Percentiles rank a stretch among this genome's conserved stretches.
Conservation (phyloP, 53 echinoderm and acorn worm genomes). For the Echinometra lucunter region DNA sequence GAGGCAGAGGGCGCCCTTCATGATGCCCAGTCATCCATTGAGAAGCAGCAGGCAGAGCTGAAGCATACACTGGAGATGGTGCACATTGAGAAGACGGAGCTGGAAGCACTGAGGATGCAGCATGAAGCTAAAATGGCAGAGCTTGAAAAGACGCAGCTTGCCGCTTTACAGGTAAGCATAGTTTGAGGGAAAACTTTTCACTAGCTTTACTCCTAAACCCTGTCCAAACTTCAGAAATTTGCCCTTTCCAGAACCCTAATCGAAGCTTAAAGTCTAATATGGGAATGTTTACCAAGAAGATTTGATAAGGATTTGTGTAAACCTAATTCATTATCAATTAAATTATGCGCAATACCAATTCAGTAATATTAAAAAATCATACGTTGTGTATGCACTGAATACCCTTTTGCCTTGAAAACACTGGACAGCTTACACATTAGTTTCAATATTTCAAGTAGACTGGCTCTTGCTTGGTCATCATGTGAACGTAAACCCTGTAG, state of each 20-base stretch:
- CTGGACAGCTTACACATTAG: too few species aligned
- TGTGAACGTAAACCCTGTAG: too few species aligned
- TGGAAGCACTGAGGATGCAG: constrained; percentile 90
- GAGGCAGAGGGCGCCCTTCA: constrained; percentile 77
- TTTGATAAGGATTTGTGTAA: not conserved
- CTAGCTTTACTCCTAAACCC: not conserved
- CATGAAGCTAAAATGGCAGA: constrained; percentile 87
- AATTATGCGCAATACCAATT: too few species aligned
- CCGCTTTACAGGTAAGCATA: constrained; percentile 80
- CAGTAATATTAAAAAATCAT: too few species aligned
- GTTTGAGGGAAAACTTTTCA: not conserved
- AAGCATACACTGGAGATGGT: constrained; percentile 98
- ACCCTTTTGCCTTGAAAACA: too few species aligned
- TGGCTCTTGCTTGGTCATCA: too few species aligned
- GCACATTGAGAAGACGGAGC: constrained; percentile 96
- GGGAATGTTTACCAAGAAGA: not conserved
- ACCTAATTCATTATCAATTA: too few species aligned
- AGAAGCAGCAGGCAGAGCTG: constrained; percentile 88
- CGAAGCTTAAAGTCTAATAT: not conserved
- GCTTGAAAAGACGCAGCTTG: constrained; percentile 92
- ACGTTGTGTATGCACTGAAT: too few species aligned
- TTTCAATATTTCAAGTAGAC: too few species aligned
- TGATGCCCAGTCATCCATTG: constrained; percentile 69
- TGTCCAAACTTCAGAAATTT: too few species aligned
- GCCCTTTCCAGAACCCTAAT: not conserved